These are phyloP conservation scores for Microcebus murinus DNA, from an alignment of 2,113 vertebrate species.

Conservation along the genomic window DNA sequence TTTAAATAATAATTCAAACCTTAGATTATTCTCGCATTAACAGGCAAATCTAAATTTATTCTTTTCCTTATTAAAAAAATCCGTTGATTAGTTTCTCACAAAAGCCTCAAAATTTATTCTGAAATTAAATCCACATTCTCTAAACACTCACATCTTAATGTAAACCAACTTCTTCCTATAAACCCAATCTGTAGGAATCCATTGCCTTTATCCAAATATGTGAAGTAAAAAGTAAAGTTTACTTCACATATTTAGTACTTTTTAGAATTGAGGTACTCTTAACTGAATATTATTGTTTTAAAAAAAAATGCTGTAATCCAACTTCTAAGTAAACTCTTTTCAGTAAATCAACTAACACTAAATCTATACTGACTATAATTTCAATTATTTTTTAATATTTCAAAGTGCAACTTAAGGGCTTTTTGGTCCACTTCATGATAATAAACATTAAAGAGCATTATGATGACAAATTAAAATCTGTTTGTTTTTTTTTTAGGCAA, in stretches of 20 bases:
- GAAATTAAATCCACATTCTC: not conserved
- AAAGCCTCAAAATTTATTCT: not conserved
- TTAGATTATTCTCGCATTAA: not conserved
- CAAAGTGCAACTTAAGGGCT: not conserved
- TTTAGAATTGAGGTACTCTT: constrained; percentile 14
- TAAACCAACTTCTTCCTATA: not conserved
- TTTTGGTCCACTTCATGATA: not conserved
- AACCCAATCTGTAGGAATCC: not conserved
- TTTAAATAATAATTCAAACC: not conserved
- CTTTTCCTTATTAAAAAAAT: not conserved
- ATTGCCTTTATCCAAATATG: not conserved
- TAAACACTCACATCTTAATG: not conserved
- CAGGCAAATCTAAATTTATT: not conserved
- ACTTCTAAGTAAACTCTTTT: not conserved
- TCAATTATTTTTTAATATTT: not conserved
- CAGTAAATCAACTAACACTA: constrained; percentile 19
- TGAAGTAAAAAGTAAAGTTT: not conserved
- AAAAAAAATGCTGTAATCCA: not conserved
- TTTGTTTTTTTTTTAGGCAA: too few relatives aligned
- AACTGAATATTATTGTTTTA: not conserved
- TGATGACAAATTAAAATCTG: not conserved
- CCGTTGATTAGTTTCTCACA: not conserved
- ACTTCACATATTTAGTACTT: not conserved
- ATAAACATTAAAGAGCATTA: constrained; percentile 2
- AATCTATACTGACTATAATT: not conserved